A percentile compares a stretch with the other conserved stretches of the same genome.
Conservation (phyloP, 2,113 vertebrate species). For the Vulpes vulpes region DNA sequence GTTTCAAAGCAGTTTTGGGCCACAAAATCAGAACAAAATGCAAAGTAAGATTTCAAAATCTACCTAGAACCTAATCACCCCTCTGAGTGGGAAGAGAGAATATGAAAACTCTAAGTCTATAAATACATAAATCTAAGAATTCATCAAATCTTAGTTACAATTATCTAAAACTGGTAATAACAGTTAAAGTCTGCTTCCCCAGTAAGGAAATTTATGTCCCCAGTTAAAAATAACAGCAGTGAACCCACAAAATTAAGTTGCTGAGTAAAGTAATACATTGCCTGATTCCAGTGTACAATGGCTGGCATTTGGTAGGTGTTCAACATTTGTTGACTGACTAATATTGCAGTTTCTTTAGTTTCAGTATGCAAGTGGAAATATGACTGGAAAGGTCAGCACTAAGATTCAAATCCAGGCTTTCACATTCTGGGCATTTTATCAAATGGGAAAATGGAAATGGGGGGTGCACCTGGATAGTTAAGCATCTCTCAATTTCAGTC, state of each 20-base stretch:
- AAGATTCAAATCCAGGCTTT: background rate
- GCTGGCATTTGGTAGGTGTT: background rate
- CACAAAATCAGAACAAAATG: background rate
- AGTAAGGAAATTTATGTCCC: background rate
- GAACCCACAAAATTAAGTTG: background rate
- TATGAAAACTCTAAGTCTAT: background rate
- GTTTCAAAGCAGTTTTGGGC: background rate
- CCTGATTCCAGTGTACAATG: background rate
- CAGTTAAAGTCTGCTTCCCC: background rate
- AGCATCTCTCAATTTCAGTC: background rate
- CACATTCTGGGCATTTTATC: background rate
- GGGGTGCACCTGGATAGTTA: background rate
- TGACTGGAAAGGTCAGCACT: conserved; percentile 13
- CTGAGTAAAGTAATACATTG: background rate
- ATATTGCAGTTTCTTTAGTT: background rate
- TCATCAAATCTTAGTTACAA: conserved; percentile 10
- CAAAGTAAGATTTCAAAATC: conserved; percentile 22
- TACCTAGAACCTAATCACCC: background rate
- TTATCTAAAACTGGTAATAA: background rate
- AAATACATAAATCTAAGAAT: background rate
- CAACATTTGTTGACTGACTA: background rate
- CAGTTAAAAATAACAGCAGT: background rate
- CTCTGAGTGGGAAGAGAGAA: background rate
- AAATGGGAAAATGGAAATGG: background rate
- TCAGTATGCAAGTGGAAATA: background rate